Percentiles rank a stretch among this genome's conserved stretches.
Conservation (phyloP, 2,113 vertebrate species). For the Bambusicola thoracicus region DNA sequence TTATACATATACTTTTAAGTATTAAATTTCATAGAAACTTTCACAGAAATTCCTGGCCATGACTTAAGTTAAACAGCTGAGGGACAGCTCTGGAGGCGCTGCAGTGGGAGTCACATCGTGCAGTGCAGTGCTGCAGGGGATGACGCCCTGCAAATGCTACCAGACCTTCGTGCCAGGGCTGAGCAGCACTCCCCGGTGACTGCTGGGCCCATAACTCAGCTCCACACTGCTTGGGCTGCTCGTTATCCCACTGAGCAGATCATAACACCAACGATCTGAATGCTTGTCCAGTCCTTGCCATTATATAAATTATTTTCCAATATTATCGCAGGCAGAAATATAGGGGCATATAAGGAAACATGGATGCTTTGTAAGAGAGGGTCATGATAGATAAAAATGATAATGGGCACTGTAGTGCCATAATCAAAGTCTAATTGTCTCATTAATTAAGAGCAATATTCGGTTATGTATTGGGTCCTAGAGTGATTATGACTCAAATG, state of each 20-base stretch:
- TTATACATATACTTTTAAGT: not conserved
- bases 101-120: not conserved
- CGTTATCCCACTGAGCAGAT: not conserved
- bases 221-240: not conserved
- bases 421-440: conserved; percentile 73
- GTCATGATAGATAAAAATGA: conserved; percentile 62
- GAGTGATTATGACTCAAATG: conserved; percentile 60
- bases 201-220: not conserved
- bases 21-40: accelerated
- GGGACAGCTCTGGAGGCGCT: not conserved
- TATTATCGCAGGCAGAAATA: conserved; percentile 35
- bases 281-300: not conserved
- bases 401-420: conserved; percentile 26
- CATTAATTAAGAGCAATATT: conserved; percentile 74
- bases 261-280: not conserved
- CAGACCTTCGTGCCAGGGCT: not conserved
- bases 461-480: conserved; percentile 51
- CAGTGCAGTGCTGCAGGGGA: not conserved
- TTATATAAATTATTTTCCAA: conserved; percentile 61
- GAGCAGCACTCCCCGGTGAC: not conserved
- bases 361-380: conserved; percentile 28
- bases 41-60: accelerated
- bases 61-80: not conserved
- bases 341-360: not conserved
- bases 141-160: not conserved